phyloP scores from a whole-genome alignment of 1,140 invertebrate genomes.

The Melipona quadrifasciata region DNA sequence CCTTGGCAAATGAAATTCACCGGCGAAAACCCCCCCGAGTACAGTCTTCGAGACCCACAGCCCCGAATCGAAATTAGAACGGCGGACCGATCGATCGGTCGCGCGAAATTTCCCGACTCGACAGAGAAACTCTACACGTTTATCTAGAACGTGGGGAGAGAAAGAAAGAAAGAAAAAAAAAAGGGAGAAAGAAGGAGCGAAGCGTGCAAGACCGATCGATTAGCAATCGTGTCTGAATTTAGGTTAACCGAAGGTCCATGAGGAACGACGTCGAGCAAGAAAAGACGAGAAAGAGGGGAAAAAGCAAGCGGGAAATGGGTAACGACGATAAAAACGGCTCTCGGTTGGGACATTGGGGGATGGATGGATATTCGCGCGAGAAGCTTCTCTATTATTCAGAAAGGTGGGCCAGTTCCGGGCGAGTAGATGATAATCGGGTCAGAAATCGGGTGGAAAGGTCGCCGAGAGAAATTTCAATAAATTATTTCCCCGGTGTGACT shows the following conservation, averaged over 20 bases:
- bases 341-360: neutral
- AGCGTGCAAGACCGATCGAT: slow-evolving; percentile 60
- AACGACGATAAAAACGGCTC: slow-evolving; percentile 50
- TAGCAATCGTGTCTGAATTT: slow-evolving; percentile 62
- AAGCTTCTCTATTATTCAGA: slow-evolving; percentile 46
- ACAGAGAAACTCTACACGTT: neutral
- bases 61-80: slow-evolving; percentile 49
- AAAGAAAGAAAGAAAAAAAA: slow-evolving; percentile 5
- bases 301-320: slow-evolving; percentile 25
- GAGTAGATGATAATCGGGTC: slow-evolving; percentile 39
- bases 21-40: no score
- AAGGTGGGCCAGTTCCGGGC: slow-evolving; percentile 15
- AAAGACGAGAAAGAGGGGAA: slow-evolving; percentile 1
- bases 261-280: slow-evolving; percentile 28
- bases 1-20: neutral
- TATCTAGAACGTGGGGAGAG: neutral
- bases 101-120: slow-evolving; percentile 15
- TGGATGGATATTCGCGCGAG: slow-evolving; percentile 34
- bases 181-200: neutral
- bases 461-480: neutral
- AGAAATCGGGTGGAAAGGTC: slow-evolving; percentile 32
- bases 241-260: slow-evolving; percentile 65
- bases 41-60: neutral
- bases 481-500: neutral
- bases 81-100: slow-evolving; percentile 48